Percentiles rank a stretch among this genome's conserved stretches.
Conservation (phyloP, 2,888 invertebrate species). For the Oasisia sp. region DNA sequence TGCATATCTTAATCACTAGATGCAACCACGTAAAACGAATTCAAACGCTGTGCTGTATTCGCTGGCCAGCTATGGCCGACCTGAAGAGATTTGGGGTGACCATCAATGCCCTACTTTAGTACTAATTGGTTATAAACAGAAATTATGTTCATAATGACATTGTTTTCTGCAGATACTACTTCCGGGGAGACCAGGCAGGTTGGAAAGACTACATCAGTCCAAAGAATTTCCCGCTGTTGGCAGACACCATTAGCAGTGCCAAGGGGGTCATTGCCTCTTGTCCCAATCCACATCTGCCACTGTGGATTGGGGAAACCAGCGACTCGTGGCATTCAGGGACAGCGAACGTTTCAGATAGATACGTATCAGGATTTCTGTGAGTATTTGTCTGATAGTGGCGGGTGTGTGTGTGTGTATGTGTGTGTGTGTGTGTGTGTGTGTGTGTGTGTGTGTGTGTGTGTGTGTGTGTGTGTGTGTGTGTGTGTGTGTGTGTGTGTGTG, state of each 20-base stretch:
- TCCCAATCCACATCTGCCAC: neutral
- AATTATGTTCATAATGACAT: neutral
- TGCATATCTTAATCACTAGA: too few relatives aligned
- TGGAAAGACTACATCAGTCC: constrained; percentile 32
- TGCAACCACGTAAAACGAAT: too few relatives aligned
- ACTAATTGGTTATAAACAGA: too few relatives aligned
- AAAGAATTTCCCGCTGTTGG: constrained; percentile 22
- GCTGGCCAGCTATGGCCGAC: too few relatives aligned
- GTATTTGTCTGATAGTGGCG: neutral
- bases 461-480: neutral
- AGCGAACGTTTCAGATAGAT: constrained; percentile 30
- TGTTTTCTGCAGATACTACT: constrained; percentile 30
- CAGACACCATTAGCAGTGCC: neutral
- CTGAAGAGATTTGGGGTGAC: too few relatives aligned
- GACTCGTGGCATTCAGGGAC: constrained; percentile 32
- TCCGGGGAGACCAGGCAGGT: constrained; percentile 26
- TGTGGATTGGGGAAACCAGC: constrained; percentile 33
- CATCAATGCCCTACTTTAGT: too few relatives aligned
- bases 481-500: neutral
- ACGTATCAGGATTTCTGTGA: constrained; percentile 34
- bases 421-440: neutral
- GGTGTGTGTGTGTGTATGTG: neutral
- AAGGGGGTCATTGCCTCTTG: constrained; percentile 17
- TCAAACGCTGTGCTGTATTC: too few relatives aligned
- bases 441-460: neutral